Base-by-base conservation (phyloP, 2,797 vertebrate species). In the Siniperca scherzeri region DNA sequence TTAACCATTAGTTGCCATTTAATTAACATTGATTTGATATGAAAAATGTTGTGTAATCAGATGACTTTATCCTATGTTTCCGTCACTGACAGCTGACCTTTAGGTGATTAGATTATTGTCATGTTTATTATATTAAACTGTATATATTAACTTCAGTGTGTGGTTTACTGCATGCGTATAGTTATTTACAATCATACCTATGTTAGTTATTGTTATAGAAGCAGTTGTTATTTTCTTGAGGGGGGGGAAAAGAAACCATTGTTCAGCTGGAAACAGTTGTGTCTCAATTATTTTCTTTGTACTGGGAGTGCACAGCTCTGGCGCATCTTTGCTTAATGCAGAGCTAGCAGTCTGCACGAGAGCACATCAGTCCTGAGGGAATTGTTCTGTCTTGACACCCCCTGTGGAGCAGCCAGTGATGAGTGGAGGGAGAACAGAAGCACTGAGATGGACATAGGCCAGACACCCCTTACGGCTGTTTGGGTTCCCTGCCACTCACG, bases 401-500 rank as follows among this genome's bases (percentile, higher is more conserved):
- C 83, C 82, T 17, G 57, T 53, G 67, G 88, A 87, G 70, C 70
- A 76, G 67, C 72, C 21, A 4, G 72, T 57, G 38, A 69, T 11
- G 67, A 62, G 75, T 36, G 44, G 59, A 70, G 72, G 30, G 27
- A n/a, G n/a, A 73, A 13, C n/a, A 74, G 77, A 70, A 50, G 70
- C 60, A 50, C 44, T 7, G 64, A 80, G 78, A 83, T 40, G 87
- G 88, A 93, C 90, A 72, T n/a, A 30, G 84, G 79, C 80, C 88
- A 93, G 88, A 93, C 89, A 70, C 42, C 59, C 82, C 88, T 89
- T 36, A 27, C 7, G 82, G 89, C 88, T 83, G 85, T 92, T 92
- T 89, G 74, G 81, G 74, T 87, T 78, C 21, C 11, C 71, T 87
- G 80, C 82, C 89, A 80, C 60, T 91, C 76, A 83, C 25, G 10